Base-by-base conservation (phyloP, 2,113 vertebrate genomes). In the Sinocyclocheilus maitianheensis region DNA sequence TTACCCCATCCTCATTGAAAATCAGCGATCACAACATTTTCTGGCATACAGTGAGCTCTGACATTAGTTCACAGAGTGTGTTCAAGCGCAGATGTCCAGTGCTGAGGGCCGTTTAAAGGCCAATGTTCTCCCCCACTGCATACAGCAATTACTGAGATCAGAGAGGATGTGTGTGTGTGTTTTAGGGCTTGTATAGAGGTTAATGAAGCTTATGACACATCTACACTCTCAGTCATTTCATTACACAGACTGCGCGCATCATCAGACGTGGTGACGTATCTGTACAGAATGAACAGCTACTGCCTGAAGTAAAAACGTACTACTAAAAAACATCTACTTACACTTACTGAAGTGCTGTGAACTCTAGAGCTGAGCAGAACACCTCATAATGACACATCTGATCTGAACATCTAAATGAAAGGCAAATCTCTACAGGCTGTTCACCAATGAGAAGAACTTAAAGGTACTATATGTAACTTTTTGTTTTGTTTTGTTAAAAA, bases 61-160 rank as follows among this genome's bases (percentile, higher is more conserved):
- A 37, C 67, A 37, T 69, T 18, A 71, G 30, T 20, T 71, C 63
- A 30, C 63, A 30, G 84, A 85, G 69, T 20, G 40, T 43, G 37
- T 37, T 77, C n/a, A 71, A 62, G 26, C 9, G 14, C 26, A 82
- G 12, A n/a, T 48, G 46, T 77, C 60, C 65, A 43, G 16, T 10
- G 11, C 83, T 91, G 89, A 92, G 89, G 87, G 89, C 91, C 88
- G 90, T 87, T 89, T 89, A 93, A 92, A 93, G 93, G 90, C 91
- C 91, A 92, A 90, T 90, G 87, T 89, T 89, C 83, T 87, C 74
- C 24, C 88, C 90, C 91, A 92, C 89, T 87, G 91, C 87, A 48
- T 74, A 79, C 65, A 84, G 88, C 91, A 93, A 93, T 94, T 93
- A 92, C 91, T 46, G 26, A 76, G 65, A 60, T 34, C 51, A 22